Base-by-base conservation (phyloP, 1,140 invertebrate genomes). In the Ridgeia piscesae region DNA sequence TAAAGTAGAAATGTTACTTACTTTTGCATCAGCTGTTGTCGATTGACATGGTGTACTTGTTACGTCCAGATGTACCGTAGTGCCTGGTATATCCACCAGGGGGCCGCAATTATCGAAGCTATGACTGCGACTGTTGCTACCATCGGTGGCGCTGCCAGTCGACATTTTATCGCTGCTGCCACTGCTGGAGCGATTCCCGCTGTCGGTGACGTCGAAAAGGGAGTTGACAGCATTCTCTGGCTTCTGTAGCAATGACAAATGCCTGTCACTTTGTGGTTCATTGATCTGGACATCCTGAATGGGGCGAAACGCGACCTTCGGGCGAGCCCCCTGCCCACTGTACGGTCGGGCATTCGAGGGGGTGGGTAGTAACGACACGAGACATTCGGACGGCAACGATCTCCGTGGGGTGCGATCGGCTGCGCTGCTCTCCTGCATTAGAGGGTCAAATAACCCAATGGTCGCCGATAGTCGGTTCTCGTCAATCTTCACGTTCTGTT, bases 391-490 rank as follows among this genome's bases (percentile, higher is more conserved):
- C 0, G 58, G 58, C 27, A 77, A 31, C 35, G 92, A 77, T 21
- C 2, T 0, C 27, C 17, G 58, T 21, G 58, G 17, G 27, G 58
- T 21, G 58, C 91, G 91, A 92, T 42, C 92, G 33, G 89, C 92
- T 21, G 91, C 92, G 17, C 33, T 77, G 48, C 91, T 92, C 4
- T 93, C 93, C 6, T 93, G 91, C n/a, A 94, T 88, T 91, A 95
- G 93, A 0, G 95, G 95, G 93, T 96, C 95, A 94, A 95, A 95
- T 91, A 94, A 91, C 91, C 91, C 94, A 42, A 95, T 91, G 31
- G 89, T 34, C 21, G 94, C 93, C 9, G 95, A 95, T 77, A 96
- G 93, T 88, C 95, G 93, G 34, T 93, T 94, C 88, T 94, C 94
- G 92, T 95, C 94, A 14, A 96, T 93, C 42, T 94, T 94, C 17